These are phyloP conservation scores for Ciconia boyciana DNA, from an alignment of 2,113 vertebrate genomes.

Conservation along the genomic window DNA sequence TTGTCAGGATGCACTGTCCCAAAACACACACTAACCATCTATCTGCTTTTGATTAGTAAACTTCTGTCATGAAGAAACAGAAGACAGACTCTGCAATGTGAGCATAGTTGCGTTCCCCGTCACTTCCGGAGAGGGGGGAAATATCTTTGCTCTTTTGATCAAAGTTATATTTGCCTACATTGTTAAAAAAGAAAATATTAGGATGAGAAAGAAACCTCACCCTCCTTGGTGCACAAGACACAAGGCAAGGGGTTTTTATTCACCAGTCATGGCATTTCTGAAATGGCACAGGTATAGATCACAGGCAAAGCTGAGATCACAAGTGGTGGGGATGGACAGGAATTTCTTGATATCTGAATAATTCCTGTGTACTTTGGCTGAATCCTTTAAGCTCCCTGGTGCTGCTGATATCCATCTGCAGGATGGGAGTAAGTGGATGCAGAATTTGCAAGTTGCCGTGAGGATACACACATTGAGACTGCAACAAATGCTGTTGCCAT, in stretches of 20 bases:
- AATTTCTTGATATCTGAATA: constrained; percentile 15
- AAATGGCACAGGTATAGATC: neutral
- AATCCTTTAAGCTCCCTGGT: neutral
- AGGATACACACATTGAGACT: neutral
- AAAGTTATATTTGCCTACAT: neutral
- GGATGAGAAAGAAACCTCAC: neutral
- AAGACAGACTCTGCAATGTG: neutral
- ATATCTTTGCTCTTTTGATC: neutral
- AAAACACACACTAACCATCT: neutral
- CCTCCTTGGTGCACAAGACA: neutral
- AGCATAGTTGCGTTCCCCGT: neutral
- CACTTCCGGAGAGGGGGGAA: neutral
- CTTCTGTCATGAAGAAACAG: neutral
- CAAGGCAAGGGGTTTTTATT: neutral
- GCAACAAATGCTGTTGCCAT: neutral
- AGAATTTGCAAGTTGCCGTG: neutral
- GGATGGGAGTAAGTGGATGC: neutral
- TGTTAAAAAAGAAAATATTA: neutral
- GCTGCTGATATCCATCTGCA: neutral
- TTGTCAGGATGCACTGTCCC: neutral
- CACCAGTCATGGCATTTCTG: neutral
- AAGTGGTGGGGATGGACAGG: neutral
- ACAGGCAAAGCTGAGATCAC: constrained; percentile 16
- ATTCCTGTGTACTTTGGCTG: neutral
- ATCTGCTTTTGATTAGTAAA: constrained; percentile 59